phyloP scores from a whole-genome alignment of 2,797 vertebrate species.

The Brachyalestes nurse region DNA sequence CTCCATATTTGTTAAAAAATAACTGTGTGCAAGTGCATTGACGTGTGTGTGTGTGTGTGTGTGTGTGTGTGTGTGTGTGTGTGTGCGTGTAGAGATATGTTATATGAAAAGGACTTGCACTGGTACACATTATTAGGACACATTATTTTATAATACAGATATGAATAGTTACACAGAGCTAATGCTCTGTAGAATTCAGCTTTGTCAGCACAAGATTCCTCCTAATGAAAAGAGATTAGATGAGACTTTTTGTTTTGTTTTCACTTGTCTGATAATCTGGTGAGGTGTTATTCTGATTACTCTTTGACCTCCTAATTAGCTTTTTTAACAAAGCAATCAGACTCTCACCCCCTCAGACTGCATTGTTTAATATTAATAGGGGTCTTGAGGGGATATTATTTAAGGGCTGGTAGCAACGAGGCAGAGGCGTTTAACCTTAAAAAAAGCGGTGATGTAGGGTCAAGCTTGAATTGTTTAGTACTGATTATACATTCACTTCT shows the following conservation, averaged over 20 bases:
- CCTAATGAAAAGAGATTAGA: conserved; percentile 15
- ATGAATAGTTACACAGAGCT: background rate
- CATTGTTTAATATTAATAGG: conserved; percentile 1
- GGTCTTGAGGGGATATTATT: background rate
- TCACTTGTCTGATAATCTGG: conserved; percentile 17
- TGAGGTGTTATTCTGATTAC: background rate
- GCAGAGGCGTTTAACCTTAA: background rate
- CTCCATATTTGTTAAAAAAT: background rate
- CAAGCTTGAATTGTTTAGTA: background rate
- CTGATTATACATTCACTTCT: background rate
- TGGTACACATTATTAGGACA: background rate
- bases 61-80: background rate
- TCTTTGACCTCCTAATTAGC: background rate
- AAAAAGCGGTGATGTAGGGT: background rate
- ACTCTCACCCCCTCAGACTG: background rate
- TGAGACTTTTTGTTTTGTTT: conserved; percentile 12
- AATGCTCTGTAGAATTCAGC: background rate
- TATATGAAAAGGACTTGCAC: background rate
- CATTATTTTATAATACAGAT: background rate
- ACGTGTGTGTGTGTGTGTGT: no score
- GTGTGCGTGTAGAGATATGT: background rate
- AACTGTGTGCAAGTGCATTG: no score
- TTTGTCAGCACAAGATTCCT: background rate
- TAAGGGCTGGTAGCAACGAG: background rate
- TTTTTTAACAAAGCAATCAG: conserved; percentile 1